Evolutionary conservation across 2,797 vertebrate species (phyloP), one percentile per base, ranked within the genome.

Genomic region (Phataginus tricuspis): DNA sequence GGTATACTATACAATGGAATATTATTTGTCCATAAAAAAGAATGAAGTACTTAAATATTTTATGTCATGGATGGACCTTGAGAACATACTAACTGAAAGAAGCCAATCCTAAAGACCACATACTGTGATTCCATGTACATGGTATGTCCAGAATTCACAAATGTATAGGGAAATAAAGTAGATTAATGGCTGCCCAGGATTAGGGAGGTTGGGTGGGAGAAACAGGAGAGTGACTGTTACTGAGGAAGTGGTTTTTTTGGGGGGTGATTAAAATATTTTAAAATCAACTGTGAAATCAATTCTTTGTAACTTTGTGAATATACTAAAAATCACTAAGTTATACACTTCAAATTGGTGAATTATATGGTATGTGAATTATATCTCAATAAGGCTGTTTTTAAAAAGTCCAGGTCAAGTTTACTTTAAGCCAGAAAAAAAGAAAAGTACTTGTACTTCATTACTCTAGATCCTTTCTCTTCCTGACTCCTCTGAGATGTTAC

Each of bases 351-450:
- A 83, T 63, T 66, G 63, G 66, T 59, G 21, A 80, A 63, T 78
- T 89, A 39, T 61, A 42, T 84, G 29, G 59, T 42, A 83, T 10
- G 23, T 59, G 31, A 92, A 86, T 68, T 91, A n/a, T 59, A 53
- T 42, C 14, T 63, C 34, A 63, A 27, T 68, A 82, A 82, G 79
- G 27, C 12, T 86, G 23, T 29, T 77, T 61, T 74, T 90, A 18
- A 68, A 21, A 79, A 66, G 49, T 19, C 55, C 90, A 72, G n/a
- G 2, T 66, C 49, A 93, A 59, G 21, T 93, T 90, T 90, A 90
- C 68, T 86, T 96, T 91, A 93, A 90, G 86, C 74, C 29, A 61
- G 34, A 69, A 91, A 74, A 69, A 79, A 49, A 49, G 21, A 68
- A 91, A 72, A 72, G 34, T 42, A 82, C 88, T 55, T 63, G 34